Evolutionary conservation across 2,113 vertebrate genomes (phyloP).

Genomic region (Oryzias melastigma): DNA sequence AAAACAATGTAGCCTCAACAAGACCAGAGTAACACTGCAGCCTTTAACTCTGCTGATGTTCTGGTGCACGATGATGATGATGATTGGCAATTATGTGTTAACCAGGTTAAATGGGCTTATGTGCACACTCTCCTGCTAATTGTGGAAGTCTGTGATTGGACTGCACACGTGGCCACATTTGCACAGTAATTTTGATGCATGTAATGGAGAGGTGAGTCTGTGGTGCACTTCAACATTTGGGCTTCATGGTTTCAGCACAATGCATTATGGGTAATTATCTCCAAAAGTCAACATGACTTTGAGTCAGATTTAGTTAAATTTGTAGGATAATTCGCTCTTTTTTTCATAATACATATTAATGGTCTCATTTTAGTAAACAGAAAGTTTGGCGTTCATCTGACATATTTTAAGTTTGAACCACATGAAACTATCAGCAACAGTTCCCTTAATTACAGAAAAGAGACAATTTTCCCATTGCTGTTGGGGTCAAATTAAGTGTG

Average conservation of each 20-base stretch:
- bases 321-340: neutral
- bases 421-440: conserved; percentile 17
- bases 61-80: conserved; percentile 22
- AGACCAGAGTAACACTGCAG: conserved; percentile 5
- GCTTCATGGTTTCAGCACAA: neutral
- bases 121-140: conserved; percentile 2
- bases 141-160: conserved; percentile 13
- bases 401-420: conserved; percentile 7
- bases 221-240: conserved; percentile 8
- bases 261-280: conserved; percentile 3
- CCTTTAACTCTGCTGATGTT: conserved; percentile 36
- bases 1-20: conserved; percentile 16
- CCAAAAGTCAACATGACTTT: neutral
- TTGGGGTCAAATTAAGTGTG: too few relatives aligned
- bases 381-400: conserved; percentile 22
- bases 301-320: neutral
- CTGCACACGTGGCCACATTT: conserved; percentile 7
- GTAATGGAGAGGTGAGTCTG: conserved; percentile 5
- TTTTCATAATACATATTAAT: too few relatives aligned
- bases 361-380: too few relatives aligned
- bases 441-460: neutral
- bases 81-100: conserved; percentile 41
- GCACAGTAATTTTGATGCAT: conserved; percentile 6
- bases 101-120: conserved; percentile 37
- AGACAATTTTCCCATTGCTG: neutral